A percentile compares a stretch with the other conserved stretches of the same genome.
phyloP scores from a whole-genome alignment of 1,140 invertebrate genomes.

The Andrena cerasifolii region DNA sequence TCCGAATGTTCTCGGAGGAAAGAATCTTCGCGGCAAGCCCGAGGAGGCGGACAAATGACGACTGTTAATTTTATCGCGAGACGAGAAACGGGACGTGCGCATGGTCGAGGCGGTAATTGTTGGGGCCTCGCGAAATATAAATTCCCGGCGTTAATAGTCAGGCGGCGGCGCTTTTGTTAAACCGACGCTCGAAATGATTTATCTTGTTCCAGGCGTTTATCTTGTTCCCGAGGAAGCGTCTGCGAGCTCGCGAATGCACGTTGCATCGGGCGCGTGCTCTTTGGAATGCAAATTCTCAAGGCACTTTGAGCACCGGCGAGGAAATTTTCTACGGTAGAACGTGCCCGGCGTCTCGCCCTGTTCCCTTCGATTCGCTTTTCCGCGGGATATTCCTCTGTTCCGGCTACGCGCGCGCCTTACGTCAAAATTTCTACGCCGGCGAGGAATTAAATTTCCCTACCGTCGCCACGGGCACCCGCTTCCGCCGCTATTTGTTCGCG shows the following conservation, averaged over 20 bases:
- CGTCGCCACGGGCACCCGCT: no score
- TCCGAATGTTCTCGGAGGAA: no score
- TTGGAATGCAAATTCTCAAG: slow-evolving; percentile 39
- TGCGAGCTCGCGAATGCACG: slow-evolving; percentile 27
- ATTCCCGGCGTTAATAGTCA: slow-evolving; percentile 3
- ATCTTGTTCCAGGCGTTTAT: slow-evolving; percentile 12
- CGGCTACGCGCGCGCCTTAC: background rate
- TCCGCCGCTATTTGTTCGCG: no score
- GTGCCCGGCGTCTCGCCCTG: slow-evolving; percentile 17
- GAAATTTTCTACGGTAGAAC: slow-evolving; percentile 26
- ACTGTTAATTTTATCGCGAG: background rate
- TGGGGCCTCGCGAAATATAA: background rate
- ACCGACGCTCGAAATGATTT: slow-evolving; percentile 18
- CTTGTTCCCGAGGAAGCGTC: background rate
- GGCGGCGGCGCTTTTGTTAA: slow-evolving; percentile 1
- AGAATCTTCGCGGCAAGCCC: background rate
- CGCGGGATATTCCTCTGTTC: background rate
- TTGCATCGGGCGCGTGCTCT: slow-evolving; percentile 14
- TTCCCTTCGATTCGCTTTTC: slow-evolving; percentile 9
- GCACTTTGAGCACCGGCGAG: slow-evolving; percentile 9
- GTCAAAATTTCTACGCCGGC: background rate
- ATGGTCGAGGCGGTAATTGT: background rate
- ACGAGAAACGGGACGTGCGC: background rate
- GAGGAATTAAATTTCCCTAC: background rate
- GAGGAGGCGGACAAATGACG: background rate